A percentile compares a stretch with the other conserved stretches of the same genome.
phyloP scores from a whole-genome alignment of 2,797 vertebrate genomes.

The Valencia hispanica region DNA sequence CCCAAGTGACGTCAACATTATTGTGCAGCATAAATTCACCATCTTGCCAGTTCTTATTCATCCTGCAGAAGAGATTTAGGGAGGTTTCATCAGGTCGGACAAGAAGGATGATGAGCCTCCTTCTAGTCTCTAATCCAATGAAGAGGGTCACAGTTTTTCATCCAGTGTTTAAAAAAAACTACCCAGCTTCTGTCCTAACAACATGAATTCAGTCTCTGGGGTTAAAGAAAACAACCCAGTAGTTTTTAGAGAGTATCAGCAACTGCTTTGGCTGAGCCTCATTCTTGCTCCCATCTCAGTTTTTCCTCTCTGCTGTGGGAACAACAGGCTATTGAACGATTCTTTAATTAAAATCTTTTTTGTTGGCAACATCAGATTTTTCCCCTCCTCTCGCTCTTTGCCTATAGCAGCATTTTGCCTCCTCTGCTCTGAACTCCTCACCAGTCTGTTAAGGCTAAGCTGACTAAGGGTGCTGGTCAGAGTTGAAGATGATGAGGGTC shows the following conservation, averaged over 20 bases:
- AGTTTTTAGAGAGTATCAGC: neutral
- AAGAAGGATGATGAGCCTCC: neutral
- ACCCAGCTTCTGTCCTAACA: neutral
- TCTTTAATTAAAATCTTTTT: slow-evolving; percentile 45
- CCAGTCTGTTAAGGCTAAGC: slow-evolving; percentile 16
- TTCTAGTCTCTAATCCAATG: neutral
- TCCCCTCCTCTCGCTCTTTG: slow-evolving; percentile 18
- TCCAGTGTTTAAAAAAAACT: neutral
- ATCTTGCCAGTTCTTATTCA: neutral
- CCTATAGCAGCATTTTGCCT: slow-evolving; percentile 13
- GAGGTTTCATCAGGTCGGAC: neutral
- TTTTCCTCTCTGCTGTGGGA: slow-evolving; percentile 8
- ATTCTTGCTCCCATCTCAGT: slow-evolving; percentile 27
- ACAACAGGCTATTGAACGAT: slow-evolving; percentile 3
- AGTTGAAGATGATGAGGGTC: slow-evolving; percentile 14
- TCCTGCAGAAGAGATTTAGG: neutral
- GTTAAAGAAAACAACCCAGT: neutral
- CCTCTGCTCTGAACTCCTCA: slow-evolving; percentile 5
- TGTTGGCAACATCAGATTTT: slow-evolving; percentile 18
- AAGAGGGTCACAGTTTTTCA: neutral
- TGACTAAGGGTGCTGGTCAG: neutral
- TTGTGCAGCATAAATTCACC: neutral
- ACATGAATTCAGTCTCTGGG: neutral
- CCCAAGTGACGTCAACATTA: neutral
- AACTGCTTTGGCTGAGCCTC: slow-evolving; percentile 19